Evolutionary conservation across 2,888 invertebrate species (phyloP), one percentile per base, ranked within the genome.

Genomic region (Adelognathus sp.): DNA sequence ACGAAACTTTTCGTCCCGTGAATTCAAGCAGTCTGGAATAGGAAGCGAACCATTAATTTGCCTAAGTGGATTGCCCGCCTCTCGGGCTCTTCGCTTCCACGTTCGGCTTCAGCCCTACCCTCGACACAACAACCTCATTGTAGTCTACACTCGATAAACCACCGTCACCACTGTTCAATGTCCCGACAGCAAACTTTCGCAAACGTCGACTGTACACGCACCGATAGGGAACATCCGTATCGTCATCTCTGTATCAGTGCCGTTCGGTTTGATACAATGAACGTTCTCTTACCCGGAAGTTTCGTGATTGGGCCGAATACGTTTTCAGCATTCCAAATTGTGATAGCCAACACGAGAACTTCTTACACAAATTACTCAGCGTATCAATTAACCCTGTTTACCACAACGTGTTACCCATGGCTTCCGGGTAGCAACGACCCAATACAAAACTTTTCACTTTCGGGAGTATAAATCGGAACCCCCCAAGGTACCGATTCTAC

Each of bases 21-120:
- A 54, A n/a, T 52, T 61, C 71, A 41, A 71, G 61, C 27, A 54
- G 18, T 56, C 16, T 21, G 41, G 31, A 72, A 72, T 72, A 64
- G 72, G 44, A 72, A 31, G 56, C 41, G 56, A 44, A 11, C 56
- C 44, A 72, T 72, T 72, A 72, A 72, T 72, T 72, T 56, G 56
- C 46, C 46, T 70, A 70, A 64, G 72, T 72, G 72, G 72, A 54
- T 72, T 72, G 44, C 54, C 24, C 44, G 54, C 18, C 33, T 9
- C 33, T 33, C 44, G 64, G 31, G 14, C 44, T 72, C 39, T 63
- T 63, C 52, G 61, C 44, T 56, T 46, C 41, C 16, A 27, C 7
- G 61, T 33, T 14, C 11, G 24, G 11, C 21, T 50, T 50, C 16
- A 50, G 18, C n/a, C n/a, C n/a, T n/a, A n/a, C n/a, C n/a, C n/a